A percentile compares a stretch with the other conserved stretches of the same genome.
phyloP scores from a whole-genome alignment of 2,797 vertebrate genomes.

The Mus minutoides region DNA sequence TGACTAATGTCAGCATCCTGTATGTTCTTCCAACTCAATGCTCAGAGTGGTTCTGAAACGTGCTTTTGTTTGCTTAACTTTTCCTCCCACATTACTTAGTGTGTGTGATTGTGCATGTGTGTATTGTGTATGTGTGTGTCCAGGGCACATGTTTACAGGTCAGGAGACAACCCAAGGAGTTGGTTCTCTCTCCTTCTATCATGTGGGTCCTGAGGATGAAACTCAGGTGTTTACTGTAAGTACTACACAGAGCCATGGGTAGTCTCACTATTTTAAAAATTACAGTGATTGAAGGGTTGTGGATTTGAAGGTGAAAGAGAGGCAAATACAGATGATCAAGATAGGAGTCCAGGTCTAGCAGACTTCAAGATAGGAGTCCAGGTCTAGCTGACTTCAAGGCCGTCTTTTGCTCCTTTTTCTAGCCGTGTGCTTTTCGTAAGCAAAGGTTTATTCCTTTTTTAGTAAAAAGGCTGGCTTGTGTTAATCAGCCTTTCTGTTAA shows the following conservation, averaged over 20 bases:
- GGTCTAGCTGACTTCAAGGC: neutral
- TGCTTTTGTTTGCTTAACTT: neutral
- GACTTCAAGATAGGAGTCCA: neutral
- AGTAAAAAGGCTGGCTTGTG: slow-evolving; percentile 22
- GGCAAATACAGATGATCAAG: slow-evolving; percentile 2
- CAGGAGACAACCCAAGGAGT: neutral
- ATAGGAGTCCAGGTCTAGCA: neutral
- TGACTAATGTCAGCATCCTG: neutral
- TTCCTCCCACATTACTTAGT: neutral
- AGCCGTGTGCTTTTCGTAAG: neutral
- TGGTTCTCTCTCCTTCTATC: neutral
- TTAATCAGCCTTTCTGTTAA: neutral
- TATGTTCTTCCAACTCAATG: neutral
- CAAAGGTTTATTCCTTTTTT: neutral
- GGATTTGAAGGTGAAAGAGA: slow-evolving; percentile 29
- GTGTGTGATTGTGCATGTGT: neutral
- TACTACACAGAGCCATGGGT: neutral
- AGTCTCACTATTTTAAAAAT: slow-evolving; percentile 37
- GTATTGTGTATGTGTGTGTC: neutral
- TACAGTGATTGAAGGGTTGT: neutral
- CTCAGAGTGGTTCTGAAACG: neutral
- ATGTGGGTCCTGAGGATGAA: neutral
- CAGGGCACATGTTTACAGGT: neutral
- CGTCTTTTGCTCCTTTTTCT: neutral
- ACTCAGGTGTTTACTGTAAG: neutral